Evolutionary conservation across 2,888 invertebrate species (phyloP).

Genomic region (Pollenia amentaria): DNA sequence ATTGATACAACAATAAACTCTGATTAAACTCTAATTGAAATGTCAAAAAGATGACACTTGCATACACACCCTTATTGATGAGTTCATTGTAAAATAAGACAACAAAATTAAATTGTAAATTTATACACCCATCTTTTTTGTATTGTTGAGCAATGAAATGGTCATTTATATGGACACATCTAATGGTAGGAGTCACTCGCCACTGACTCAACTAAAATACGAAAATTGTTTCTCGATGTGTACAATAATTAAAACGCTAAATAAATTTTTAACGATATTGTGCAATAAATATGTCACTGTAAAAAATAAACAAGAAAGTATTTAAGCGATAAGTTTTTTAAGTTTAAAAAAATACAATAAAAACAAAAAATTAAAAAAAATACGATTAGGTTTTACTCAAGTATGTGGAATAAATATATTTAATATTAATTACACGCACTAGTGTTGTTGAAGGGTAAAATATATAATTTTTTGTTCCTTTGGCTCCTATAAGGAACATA

Average conservation of each 20-base stretch:
- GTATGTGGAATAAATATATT: too few relatives aligned
- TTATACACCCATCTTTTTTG: slow-evolving; percentile 64
- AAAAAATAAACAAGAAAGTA: neutral
- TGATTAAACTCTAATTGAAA: slow-evolving; percentile 76
- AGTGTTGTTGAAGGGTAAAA: too few relatives aligned
- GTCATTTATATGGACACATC: slow-evolving; percentile 57
- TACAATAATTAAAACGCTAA: slow-evolving; percentile 47
- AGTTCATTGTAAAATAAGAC: slow-evolving; percentile 73
- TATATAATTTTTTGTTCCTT: too few relatives aligned
- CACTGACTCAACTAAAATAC: slow-evolving; percentile 8
- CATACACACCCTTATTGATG: slow-evolving; percentile 74
- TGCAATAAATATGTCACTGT: slow-evolving; percentile 41
- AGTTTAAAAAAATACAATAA: neutral
- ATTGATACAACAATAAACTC: slow-evolving; percentile 74
- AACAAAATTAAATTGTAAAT: slow-evolving; percentile 72
- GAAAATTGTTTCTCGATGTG: slow-evolving; percentile 22
- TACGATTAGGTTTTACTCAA: too few relatives aligned
- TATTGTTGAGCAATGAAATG: slow-evolving; percentile 55
- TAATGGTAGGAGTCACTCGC: slow-evolving; percentile 41
- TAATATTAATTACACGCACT: too few relatives aligned
- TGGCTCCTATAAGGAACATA: too few relatives aligned
- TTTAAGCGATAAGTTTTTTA: neutral
- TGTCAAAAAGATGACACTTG: slow-evolving; percentile 74
- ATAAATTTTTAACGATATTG: slow-evolving; percentile 33
- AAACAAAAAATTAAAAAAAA: too few relatives aligned